A percentile compares a stretch with the other conserved stretches of the same genome.
Conservation (phyloP, 1,140 invertebrate genomes). For the Pachypeltis micranthus region DNA sequence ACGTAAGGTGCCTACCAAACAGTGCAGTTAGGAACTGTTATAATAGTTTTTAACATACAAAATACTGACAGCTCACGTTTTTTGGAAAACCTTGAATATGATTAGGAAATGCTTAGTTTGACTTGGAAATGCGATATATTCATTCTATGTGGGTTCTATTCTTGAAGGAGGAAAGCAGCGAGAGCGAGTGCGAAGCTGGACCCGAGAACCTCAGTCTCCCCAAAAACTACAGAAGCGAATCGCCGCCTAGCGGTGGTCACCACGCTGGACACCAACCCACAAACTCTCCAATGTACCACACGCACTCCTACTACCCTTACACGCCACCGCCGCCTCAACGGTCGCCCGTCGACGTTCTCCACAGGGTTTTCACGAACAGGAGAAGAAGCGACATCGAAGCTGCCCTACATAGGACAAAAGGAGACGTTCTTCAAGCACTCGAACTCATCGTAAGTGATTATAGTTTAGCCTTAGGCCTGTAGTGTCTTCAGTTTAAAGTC, state of each 20-base stretch:
- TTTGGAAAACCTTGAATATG: too few relatives aligned
- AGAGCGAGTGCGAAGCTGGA: constrained; percentile 26
- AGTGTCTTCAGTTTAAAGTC: too few relatives aligned
- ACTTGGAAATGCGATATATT: too few relatives aligned
- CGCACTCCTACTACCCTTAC: constrained; percentile 12
- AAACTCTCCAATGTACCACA: too few relatives aligned
- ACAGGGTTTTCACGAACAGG: constrained; percentile 71
- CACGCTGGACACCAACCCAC: constrained; percentile 4
- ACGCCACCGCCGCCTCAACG: constrained; percentile 27
- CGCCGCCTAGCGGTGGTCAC: neutral
- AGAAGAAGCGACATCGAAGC: constrained; percentile 71
- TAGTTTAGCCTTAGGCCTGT: too few relatives aligned
- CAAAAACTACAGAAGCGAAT: constrained; percentile 24
- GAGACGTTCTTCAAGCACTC: constrained; percentile 81
- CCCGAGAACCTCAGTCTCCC: constrained; percentile 34
- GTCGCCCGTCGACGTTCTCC: constrained; percentile 60
- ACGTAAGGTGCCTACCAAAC: too few relatives aligned
- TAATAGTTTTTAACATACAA: too few relatives aligned
- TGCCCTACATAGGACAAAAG: constrained; percentile 57
- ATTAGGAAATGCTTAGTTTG: too few relatives aligned
- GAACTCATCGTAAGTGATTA: constrained; percentile 63
- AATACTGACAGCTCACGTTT: too few relatives aligned
- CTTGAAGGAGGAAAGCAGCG: constrained; percentile 28
- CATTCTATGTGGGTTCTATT: too few relatives aligned
- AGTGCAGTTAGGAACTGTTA: too few relatives aligned